Percentiles rank a stretch among this genome's conserved stretches.
These are phyloP conservation scores for Smittia sp. DNA, from an alignment of 2,888 invertebrate species.

Conservation along the genomic window DNA sequence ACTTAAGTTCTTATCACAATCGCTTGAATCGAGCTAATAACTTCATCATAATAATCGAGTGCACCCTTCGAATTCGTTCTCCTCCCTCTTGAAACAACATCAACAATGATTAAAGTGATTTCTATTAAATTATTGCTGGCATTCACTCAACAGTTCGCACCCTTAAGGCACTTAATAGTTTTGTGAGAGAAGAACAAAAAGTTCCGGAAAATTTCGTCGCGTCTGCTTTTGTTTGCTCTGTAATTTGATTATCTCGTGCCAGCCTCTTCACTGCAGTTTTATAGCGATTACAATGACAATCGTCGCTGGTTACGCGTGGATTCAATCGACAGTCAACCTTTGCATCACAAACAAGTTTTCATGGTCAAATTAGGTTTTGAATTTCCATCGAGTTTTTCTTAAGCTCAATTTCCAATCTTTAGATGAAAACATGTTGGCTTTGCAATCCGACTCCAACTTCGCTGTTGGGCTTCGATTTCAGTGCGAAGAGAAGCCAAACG, in stretches of 20 bases:
- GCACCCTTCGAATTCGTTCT: not conserved
- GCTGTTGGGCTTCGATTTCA: not conserved
- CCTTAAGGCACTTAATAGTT: conserved; percentile 16
- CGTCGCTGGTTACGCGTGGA: not conserved
- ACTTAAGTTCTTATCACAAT: not conserved
- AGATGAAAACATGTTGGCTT: not conserved
- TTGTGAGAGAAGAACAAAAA: not conserved
- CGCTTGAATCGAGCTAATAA: not conserved
- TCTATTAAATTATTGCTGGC: conserved; percentile 15
- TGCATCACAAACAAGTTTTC: not conserved
- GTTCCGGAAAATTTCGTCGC: conserved; percentile 1
- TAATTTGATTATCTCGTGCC: conserved; percentile 14
- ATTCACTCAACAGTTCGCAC: not conserved
- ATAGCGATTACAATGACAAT: not conserved
- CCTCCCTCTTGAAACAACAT: conserved; percentile 6
- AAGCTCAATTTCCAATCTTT: conserved; percentile 14
- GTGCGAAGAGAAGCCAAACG: not conserved
- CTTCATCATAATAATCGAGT: not conserved
- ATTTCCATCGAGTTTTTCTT: conserved; percentile 16
- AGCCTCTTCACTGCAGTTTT: conserved; percentile 18
- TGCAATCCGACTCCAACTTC: not conserved
- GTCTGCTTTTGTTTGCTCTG: conserved; percentile 4
- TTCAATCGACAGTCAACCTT: not conserved
- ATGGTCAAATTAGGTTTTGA: not conserved
- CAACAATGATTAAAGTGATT: conserved; percentile 25